Evolutionary conservation across 2,888 invertebrate species (phyloP), one percentile per base, ranked within the genome.

Genomic region (Panzeria rudis): DNA sequence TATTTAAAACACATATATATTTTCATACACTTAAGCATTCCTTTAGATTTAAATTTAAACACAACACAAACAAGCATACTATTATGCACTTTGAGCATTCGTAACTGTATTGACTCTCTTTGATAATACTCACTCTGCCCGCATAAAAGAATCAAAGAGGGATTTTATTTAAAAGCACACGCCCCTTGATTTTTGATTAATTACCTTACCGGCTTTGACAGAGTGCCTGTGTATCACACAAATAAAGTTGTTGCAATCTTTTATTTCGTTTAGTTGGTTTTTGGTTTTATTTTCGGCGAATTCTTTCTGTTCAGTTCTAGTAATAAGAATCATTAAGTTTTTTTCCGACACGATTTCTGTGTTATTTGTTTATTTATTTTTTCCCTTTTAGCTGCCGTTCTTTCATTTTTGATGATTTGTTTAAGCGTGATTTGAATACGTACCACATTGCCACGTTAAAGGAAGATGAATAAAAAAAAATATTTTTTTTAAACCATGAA

Each of bases 181-280:
- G 91, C 90, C 90, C 90, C 89, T 87, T 91, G 91, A 91, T 90
- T 90, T 64, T 91, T 91, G 91, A 91, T 91, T 91, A 91, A 91
- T 91, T 91, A 91, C 91, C 91, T 86, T 80, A 85, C 72, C 77
- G 80, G 72, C 83, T 86, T 83, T 83, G 86, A 78, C 80, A 78
- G 84, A 85, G 83, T 80, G 83, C 71, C 83, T 84, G 80, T 83
- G 80, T 83, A 83, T 85, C 85, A 82, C 82, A 82, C 85, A 85
- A 85, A 85, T 85, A 73, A 85, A 85, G 85, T 85, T 85, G 85
- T 82, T 84, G 62, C 56, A 56, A 52, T 50, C 44, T 79, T 71
- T 80, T 77, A 68, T 72, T 62, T 54, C 13, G 15, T 47, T 68
- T 47, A 62, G 69, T 69, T 47, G 66, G 77, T 85, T 59, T 85